A percentile compares a stretch with the other conserved stretches of the same genome.
Conservation (phyloP, 2,113 vertebrate genomes). For the Pipra filicauda region DNA sequence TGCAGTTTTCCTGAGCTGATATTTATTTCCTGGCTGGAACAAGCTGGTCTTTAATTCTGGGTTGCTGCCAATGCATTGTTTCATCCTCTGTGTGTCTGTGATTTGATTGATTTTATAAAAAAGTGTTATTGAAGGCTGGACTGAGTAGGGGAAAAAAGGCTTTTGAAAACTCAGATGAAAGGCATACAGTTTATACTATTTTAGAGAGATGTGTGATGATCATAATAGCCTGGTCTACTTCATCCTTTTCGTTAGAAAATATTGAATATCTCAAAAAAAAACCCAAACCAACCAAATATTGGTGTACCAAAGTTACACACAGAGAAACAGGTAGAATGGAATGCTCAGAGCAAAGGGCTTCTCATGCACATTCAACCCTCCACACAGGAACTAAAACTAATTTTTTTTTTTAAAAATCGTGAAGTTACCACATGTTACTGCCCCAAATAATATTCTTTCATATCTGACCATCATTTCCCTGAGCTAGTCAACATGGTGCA, state of each 20-base stretch:
- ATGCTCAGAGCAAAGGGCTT: neutral
- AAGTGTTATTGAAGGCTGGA: neutral
- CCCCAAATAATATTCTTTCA: neutral
- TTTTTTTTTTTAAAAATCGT: no score
- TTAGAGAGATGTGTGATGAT: neutral
- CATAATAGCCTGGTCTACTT: neutral
- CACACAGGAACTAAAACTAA: neutral
- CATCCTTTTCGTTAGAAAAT: neutral
- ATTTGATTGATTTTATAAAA: neutral
- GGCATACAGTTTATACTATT: neutral
- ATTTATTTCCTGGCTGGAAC: neutral
- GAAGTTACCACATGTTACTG: neutral
- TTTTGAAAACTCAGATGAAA: neutral
- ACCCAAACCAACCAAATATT: neutral
- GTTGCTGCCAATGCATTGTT: neutral
- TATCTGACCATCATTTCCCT: neutral
- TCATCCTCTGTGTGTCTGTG: neutral
- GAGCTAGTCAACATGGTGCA: neutral
- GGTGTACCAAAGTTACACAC: neutral
- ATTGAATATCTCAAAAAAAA: neutral
- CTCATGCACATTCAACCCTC: neutral
- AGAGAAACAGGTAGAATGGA: neutral
- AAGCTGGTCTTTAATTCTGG: neutral
- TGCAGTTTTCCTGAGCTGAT: neutral
- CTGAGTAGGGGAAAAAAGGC: rapidly evolving